Evolutionary conservation across 2,797 vertebrate species (phyloP).

Genomic region (Epinephelus malabaricus): DNA sequence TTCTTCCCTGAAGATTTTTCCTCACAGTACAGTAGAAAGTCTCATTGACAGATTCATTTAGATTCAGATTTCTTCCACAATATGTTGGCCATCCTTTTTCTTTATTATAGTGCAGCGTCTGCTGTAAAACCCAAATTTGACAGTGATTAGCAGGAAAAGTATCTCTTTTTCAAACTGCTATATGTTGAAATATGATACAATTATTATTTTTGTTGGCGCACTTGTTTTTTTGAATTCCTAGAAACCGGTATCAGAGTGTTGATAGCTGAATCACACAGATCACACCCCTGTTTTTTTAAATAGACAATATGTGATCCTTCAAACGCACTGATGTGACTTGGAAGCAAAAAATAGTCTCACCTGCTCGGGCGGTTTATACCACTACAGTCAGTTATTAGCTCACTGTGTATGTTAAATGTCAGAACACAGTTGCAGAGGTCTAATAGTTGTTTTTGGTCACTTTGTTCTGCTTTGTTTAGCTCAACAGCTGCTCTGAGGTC

Average conservation of each 20-base stretch:
- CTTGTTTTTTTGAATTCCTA: background rate
- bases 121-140: no score
- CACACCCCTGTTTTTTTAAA: background rate
- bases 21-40: no score
- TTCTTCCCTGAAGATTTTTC: no score
- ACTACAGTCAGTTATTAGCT: background rate
- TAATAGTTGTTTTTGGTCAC: constrained; percentile 10
- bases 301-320: background rate
- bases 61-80: no score
- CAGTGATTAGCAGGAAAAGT: no score
- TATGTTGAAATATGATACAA: no score
- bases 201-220: no score
- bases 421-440: background rate
- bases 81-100: no score
- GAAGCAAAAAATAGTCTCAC: background rate
- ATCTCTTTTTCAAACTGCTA: no score
- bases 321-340: constrained; percentile 3
- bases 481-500: constrained; percentile 54
- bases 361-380: background rate
- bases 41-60: no score
- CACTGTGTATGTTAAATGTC: background rate
- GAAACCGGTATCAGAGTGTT: background rate
- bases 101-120: no score
- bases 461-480: constrained; percentile 39
- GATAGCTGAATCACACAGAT: background rate